phyloP scores from a whole-genome alignment of 2,888 invertebrate genomes.

The Lagria hirta region DNA sequence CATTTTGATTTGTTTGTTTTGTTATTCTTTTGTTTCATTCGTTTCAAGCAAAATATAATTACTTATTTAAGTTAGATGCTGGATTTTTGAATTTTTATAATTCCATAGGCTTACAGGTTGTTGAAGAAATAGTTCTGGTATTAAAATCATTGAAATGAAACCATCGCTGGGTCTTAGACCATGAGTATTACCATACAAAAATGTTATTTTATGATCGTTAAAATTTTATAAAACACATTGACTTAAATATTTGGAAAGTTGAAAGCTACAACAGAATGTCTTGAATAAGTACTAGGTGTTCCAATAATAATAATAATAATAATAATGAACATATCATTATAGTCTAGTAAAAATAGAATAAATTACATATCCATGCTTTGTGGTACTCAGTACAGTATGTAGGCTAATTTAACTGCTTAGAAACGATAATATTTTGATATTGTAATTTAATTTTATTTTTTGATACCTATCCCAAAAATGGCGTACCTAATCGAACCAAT shows the following conservation, averaged over 20 bases:
- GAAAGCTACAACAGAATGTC: slow-evolving; percentile 14
- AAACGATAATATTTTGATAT: slow-evolving; percentile 31
- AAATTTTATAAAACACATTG: slow-evolving; percentile 21
- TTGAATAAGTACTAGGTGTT: slow-evolving; percentile 27
- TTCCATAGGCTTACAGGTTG: too few species aligned
- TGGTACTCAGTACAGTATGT: slow-evolving; percentile 26
- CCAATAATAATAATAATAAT: slow-evolving; percentile 30
- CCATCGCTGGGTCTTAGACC: too few species aligned
- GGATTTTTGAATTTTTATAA: too few species aligned
- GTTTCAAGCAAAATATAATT: too few species aligned
- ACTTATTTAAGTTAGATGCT: too few species aligned
- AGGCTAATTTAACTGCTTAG: slow-evolving; percentile 31
- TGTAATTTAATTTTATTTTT: slow-evolving; percentile 2
- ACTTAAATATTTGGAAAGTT: slow-evolving; percentile 19
- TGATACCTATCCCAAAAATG: slow-evolving; percentile 12
- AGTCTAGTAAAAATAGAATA: slow-evolving; percentile 33
- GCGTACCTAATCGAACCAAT: slow-evolving; percentile 20
- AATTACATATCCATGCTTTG: slow-evolving; percentile 42
- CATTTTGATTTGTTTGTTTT: too few species aligned
- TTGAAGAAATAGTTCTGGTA: too few species aligned
- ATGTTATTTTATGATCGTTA: slow-evolving; percentile 19
- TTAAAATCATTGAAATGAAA: too few species aligned
- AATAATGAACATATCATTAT: slow-evolving; percentile 37
- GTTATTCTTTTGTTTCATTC: too few species aligned
- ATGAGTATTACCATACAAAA: too few species aligned